Conservation (phyloP, 2,888 invertebrate genomes). For the Pediacus dermestoides region DNA sequence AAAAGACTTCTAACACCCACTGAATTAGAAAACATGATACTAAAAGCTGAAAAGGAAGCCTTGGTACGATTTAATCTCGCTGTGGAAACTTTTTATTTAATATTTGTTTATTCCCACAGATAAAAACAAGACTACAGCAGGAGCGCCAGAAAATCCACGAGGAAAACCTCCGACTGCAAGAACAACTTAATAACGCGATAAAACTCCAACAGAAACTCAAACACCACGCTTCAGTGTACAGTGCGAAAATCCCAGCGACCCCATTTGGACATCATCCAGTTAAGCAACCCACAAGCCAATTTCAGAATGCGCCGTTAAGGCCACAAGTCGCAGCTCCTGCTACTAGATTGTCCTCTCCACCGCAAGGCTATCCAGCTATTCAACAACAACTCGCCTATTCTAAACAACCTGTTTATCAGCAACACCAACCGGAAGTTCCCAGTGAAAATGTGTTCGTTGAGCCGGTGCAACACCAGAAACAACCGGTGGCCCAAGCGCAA, state of each 20-base stretch:
- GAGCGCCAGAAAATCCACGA: conserved; percentile 44
- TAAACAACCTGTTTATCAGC: background rate
- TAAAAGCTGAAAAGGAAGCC: conserved; percentile 60
- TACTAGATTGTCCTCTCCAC: too few species aligned
- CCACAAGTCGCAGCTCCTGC: too few species aligned
- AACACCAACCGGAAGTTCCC: too few species aligned
- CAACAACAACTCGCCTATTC: background rate
- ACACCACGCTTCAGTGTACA: conserved; percentile 37
- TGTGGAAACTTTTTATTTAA: too few species aligned
- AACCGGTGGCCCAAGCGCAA: too few species aligned
- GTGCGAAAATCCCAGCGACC: conserved; percentile 21
- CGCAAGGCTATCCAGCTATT: too few species aligned
- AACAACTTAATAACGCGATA: conserved; percentile 44
- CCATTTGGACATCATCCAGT: conserved; percentile 1
- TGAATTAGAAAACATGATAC: conserved; percentile 52
- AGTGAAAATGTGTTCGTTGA: background rate
- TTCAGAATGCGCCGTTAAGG: too few species aligned
- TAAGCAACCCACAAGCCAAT: conserved; percentile 1
- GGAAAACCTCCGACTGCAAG: conserved; percentile 46
- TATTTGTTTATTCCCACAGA: conserved; percentile 37
- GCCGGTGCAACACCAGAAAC: conserved; percentile 15
- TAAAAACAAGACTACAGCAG: conserved; percentile 46
- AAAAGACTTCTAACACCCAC: conserved; percentile 42
- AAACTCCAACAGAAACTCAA: conserved; percentile 47
- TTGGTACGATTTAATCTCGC: too few species aligned